These are phyloP conservation scores for Petrocephalus microphthalmus DNA, from an alignment of 2,113 vertebrate species.

Conservation along the genomic window DNA sequence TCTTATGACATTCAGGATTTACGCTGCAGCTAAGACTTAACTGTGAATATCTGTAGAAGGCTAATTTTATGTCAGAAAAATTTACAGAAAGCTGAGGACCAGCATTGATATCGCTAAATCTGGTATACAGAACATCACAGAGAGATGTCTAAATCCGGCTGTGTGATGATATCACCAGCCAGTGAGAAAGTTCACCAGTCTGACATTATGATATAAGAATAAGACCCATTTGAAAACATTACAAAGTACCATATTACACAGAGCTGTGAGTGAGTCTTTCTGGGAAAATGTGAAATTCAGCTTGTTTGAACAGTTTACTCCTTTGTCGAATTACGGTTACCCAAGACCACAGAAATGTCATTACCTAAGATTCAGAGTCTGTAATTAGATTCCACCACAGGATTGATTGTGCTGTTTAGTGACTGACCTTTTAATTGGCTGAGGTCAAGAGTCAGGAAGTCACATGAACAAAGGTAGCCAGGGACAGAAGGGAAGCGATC, in stretches of 20 bases:
- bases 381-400: constrained; percentile 21
- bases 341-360: neutral
- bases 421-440: constrained; percentile 23
- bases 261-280: neutral
- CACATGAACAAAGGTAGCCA: neutral
- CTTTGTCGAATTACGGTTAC: neutral
- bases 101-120: neutral
- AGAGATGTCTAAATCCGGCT: constrained; percentile 5
- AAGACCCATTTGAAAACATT: neutral
- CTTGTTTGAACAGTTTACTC: neutral
- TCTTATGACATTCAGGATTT: neutral
- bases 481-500: neutral
- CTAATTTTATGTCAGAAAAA: neutral
- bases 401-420: constrained; percentile 23
- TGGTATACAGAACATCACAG: neutral
- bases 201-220: neutral
- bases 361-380: neutral
- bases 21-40: neutral
- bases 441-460: constrained; percentile 19
- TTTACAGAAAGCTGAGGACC: neutral
- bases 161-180: neutral
- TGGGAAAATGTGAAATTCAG: neutral
- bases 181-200: constrained; percentile 19
- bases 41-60: neutral
- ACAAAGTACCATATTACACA: neutral